Base-by-base conservation (phyloP, 2,888 invertebrate species). In the Stenoptilia bipunctidactyla region DNA sequence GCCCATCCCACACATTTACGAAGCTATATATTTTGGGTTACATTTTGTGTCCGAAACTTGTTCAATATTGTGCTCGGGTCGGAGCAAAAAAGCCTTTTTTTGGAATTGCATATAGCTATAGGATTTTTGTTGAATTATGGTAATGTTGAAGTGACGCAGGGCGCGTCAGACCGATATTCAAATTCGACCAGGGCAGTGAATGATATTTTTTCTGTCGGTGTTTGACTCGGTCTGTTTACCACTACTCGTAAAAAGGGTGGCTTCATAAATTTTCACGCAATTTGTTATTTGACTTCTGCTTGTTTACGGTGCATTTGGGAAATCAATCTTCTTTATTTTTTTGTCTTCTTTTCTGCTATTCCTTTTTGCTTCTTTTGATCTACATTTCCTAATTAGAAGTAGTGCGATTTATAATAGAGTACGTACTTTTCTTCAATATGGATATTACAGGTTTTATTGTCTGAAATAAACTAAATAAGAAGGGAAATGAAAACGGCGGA, bases 101-200 rank as follows among this genome's bases (percentile, higher is more conserved):
- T 50, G 55, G 49, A 47, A 58, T 64, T 61, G 61, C 53, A 15
- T 36, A 30, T 63, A 58, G 61, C 61, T 13, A 14, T 2, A 13
- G 34, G 55, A 66, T 76, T 76, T 79, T 75, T 74, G 72, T 69
- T 66, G 69, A 73, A 73, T 77, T 82, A 82, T 80, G 77, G 66
- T 76, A 80, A 80, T 79, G 58, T 48, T 46, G 52, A 58, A 67
- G 63, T 68, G 77, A 70, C 69, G 69, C 65, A 61, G 66, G 61
- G 64, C 54, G 58, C 57, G 53, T 53, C 64, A 53, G 66, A 66
- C 66, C 67, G 62, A 77, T 74, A 77, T 79, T 79, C 75, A 76
- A 76, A 76, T 79, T 67, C 61, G 56, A 53, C 52, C 57, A 49
- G 58, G 57, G 57, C 58, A 58, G 56, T 58, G 55, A 59, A 56